Percentiles rank a stretch among this genome's conserved stretches.
Evolutionary conservation across 2,888 invertebrate genomes (phyloP).

Genomic region (Spisula subtruncata): DNA sequence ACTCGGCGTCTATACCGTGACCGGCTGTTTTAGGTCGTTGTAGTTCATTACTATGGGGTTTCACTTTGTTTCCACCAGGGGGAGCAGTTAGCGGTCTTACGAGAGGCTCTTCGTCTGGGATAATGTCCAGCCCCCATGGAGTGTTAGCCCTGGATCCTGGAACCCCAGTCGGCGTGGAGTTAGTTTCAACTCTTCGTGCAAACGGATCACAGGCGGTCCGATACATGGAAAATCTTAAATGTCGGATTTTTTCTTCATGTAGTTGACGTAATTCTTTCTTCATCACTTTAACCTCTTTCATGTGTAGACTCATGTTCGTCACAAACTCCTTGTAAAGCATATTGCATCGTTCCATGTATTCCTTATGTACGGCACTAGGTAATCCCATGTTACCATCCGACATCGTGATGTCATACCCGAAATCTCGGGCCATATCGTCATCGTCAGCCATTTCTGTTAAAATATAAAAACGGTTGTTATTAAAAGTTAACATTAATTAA

Average conservation of each 20-base stretch:
- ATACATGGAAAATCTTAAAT: constrained; percentile 72
- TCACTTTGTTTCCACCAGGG: not conserved
- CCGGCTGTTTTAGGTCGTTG: constrained; percentile 57
- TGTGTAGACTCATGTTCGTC: constrained; percentile 74
- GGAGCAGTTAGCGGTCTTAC: constrained; percentile 68
- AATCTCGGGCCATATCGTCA: constrained; percentile 73
- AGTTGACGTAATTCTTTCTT: constrained; percentile 67
- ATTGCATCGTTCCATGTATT: constrained; percentile 75
- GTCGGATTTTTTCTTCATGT: constrained; percentile 69
- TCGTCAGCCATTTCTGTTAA: constrained; percentile 29
- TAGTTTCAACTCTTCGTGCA: constrained; percentile 32
- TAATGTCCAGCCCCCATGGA: constrained; percentile 70
- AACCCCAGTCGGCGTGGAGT: constrained; percentile 46
- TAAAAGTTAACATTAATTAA: no score
- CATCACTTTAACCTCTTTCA: constrained; percentile 74
- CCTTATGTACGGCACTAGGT: constrained; percentile 75
- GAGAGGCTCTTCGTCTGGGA: constrained; percentile 59
- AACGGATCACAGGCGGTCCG: constrained; percentile 66
- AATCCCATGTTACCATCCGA: constrained; percentile 77
- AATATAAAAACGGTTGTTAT: not conserved
- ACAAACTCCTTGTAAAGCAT: constrained; percentile 78
- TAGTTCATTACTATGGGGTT: not conserved
- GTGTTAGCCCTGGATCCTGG: constrained; percentile 64
- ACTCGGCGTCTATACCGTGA: constrained; percentile 20
- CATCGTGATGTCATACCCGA: constrained; percentile 81